Evolutionary conservation across 2,888 invertebrate species (phyloP), one percentile per base, ranked within the genome.

Genomic region (Tyria jacobaeae): DNA sequence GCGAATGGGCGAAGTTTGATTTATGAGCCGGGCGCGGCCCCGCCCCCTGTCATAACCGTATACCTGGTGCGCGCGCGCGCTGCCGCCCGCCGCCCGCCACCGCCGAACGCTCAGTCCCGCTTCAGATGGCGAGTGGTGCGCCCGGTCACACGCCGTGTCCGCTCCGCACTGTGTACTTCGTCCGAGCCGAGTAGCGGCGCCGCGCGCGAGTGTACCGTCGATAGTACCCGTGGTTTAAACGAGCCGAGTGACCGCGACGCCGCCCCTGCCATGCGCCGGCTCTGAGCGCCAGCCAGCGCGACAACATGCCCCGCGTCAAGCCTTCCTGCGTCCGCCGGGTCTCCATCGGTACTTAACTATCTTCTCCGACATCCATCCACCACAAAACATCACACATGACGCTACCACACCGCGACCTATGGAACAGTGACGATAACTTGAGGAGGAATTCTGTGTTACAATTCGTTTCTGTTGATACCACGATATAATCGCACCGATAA

Each of bases 31-130:
- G 88, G 91, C 91, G 89, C 90, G 94, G 94, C 95, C 87, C 95
- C 95, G 95, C 95, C 95, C 95, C 94, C 95, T 95, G 95, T 95
- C 95, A 95, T 96, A 96, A 95, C 95, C 94, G 94, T 87, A 87
- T 92, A 92, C 91, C 94, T 93, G 94, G 95, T 95, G 95, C 95
- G 95, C 95, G 95, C 94, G 94, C 92, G 94, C 90, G 90, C 86
- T 75, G 83, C 81, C 86, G 87, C 85, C 86, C 82, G 86, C 89
- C 90, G 86, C 86, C 88, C 87, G 86, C 87, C 85, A 84, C 87
- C 88, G 87, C 87, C 86, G 82, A 85, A 87, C 87, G 87, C 90
- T 93, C 94, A 93, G 94, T 94, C 94, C 92, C 92, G 94, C 91
- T 87, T 89, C 90, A 89, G 91, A 94, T 93, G 94, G 94, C 94